Evolutionary conservation across 2,113 vertebrate genomes (phyloP).

Genomic region (Phoxinus phoxinus): DNA sequence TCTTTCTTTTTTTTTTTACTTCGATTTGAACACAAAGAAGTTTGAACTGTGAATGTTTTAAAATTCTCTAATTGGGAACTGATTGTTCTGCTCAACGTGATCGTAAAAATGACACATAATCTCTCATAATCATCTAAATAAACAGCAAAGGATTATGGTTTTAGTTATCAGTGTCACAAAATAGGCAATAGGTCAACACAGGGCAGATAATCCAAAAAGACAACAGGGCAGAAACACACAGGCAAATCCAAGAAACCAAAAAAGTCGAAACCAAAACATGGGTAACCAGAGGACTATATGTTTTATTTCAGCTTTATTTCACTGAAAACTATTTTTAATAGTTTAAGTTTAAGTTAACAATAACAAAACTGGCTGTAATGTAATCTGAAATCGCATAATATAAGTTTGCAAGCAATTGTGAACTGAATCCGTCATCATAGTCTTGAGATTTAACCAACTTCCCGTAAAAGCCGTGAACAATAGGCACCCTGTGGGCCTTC

Average conservation of each 20-base stretch:
- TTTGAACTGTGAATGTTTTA: too few relatives aligned
- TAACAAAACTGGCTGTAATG: neutral
- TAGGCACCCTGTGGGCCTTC: neutral
- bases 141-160: neutral
- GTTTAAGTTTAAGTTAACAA: neutral
- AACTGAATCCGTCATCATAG: neutral
- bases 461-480: slow-evolving; percentile 40
- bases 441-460: slow-evolving; percentile 17
- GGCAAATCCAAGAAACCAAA: too few relatives aligned
- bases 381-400: neutral
- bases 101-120: slow-evolving; percentile 37
- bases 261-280: too few relatives aligned
- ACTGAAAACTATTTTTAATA: neutral
- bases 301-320: neutral
- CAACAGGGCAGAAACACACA: too few relatives aligned
- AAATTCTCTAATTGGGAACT: neutral
- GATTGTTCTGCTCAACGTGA: slow-evolving; percentile 16
- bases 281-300: neutral
- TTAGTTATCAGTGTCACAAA: too few relatives aligned
- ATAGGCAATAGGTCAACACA: too few relatives aligned
- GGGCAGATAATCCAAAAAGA: too few relatives aligned
- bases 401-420: neutral
- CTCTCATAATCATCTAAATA: neutral
- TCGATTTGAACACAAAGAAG: too few relatives aligned
- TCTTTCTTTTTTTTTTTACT: too few relatives aligned